Evolutionary conservation across 2,113 vertebrate species (phyloP).

Genomic region (Casuarius casuarius): DNA sequence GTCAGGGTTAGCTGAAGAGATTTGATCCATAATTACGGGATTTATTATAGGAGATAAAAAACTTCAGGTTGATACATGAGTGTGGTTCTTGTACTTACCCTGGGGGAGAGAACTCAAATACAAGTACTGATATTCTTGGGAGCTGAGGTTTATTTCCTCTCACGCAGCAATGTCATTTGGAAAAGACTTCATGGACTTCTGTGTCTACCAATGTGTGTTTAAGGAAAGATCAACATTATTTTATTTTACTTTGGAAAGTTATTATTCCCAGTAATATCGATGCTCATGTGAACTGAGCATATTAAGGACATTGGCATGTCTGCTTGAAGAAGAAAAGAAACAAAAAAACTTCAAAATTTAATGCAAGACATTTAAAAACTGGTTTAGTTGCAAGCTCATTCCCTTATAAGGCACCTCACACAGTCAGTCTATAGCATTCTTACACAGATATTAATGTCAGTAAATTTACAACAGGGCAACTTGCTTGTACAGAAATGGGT

Average conservation of each 20-base stretch:
- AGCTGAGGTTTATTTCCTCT: not conserved
- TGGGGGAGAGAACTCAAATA: not conserved
- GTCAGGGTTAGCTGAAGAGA: not conserved
- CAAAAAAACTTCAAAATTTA: not conserved
- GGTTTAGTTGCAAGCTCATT: not conserved
- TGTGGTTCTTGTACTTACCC: not conserved
- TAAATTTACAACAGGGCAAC: not conserved
- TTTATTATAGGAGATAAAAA: not conserved
- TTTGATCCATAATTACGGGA: not conserved
- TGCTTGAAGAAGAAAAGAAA: not conserved
- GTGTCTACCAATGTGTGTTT: not conserved
- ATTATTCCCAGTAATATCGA: not conserved
- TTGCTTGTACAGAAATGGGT: not conserved
- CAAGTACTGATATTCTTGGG: not conserved
- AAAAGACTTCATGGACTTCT: not conserved
- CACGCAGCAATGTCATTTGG: not conserved
- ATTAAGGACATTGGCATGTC: not conserved
- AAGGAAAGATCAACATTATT: not conserved
- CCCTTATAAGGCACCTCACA: not conserved
- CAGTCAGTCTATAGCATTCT: accelerated
- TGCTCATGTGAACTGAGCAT: not conserved
- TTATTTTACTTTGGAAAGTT: not conserved
- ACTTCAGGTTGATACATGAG: not conserved
- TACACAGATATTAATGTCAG: not conserved
- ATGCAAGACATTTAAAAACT: not conserved